Evolutionary conservation across 2,113 vertebrate species (phyloP), one percentile per base, ranked within the genome.

Genomic region (Sinocyclocheilus maitianheensis): DNA sequence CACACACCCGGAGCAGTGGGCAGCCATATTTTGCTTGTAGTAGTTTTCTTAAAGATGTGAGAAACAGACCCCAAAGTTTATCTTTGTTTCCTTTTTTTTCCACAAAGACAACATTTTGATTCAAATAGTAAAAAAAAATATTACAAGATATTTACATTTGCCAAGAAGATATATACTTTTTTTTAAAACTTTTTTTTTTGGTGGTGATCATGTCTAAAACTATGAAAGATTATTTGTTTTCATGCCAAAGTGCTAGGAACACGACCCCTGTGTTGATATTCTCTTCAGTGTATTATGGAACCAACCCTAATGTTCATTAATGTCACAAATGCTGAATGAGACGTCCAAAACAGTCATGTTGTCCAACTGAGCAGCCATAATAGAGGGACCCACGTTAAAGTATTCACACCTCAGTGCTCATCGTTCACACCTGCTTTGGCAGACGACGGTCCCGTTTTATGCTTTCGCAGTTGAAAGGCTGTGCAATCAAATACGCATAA

Each of bases 371-470:
- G 24, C 60, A 48, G 20, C 20, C 30, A 53, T 53, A 67, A 85
- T 24, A 9, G 13, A 1, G 4, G 48, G 84, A 30, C 37, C 74
- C 83, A 85, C 9, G 51, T 9, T 30, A 43, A 55, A 78, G 8
- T 18, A 37, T 62, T 85, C 26, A 77, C 76, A 77, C 40, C 48
- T 85, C 26, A 51, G 7, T 53, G 51, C 43, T 48, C n/a, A 18
- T 63, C 26, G 37, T 82, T 82, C 63, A 77, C 84, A 85, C 84
- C 74, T 85, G 84, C 75, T 67, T 69, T 63, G 48, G 60, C 26
- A 34, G 37, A 65, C 72, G 24, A 65, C 5, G 6, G 46, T 22
- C 63, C 63, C 0, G 18, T 82, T 69, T 69, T n/a, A 53, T 34
- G 46, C 18, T 82, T 69, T 81, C 5, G 0, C 63, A 71, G 4